Conservation (phyloP, 2,888 invertebrate genomes). For the Tinea trinotella region DNA sequence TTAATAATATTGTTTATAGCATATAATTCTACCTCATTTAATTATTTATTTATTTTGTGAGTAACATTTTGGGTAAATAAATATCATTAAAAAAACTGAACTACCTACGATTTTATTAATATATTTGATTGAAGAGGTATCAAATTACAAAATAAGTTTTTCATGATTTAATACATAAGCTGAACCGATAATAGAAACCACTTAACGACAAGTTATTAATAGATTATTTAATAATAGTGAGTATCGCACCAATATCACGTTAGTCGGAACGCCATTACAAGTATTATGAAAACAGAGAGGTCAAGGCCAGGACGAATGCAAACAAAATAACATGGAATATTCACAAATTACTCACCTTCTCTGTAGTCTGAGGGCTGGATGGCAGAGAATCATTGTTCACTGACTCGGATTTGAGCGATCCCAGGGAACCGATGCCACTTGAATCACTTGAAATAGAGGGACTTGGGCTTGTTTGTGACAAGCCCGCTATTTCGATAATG, state of each 20-base stretch:
- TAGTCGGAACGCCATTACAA: constrained; percentile 66
- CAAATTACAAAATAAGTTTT: constrained; percentile 5
- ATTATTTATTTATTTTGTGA: too few relatives aligned
- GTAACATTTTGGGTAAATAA: too few relatives aligned
- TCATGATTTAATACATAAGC: not conserved
- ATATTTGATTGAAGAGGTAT: not conserved
- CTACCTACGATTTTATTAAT: not conserved
- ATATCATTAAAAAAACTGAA: too few relatives aligned
- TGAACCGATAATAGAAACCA: too few relatives aligned
- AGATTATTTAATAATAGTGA: not conserved
- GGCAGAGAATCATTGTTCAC: constrained; percentile 58
- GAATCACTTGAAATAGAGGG: constrained; percentile 75
- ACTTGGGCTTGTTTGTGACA: constrained; percentile 64
- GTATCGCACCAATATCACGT: constrained; percentile 28
- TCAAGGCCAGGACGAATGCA: constrained; percentile 69
- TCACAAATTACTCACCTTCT: constrained; percentile 50
- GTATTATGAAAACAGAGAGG: constrained; percentile 73
- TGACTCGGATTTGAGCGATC: constrained; percentile 67
- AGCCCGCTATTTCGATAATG: constrained; percentile 67
- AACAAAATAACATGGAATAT: constrained; percentile 43
- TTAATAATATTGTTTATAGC: too few relatives aligned
- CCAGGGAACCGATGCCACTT: constrained; percentile 74
- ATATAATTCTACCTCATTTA: too few relatives aligned
- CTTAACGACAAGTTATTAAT: not conserved
- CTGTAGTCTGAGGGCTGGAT: constrained; percentile 68